Evolutionary conservation across 1,140 invertebrate genomes (phyloP).

Genomic region (Periplaneta americana): DNA sequence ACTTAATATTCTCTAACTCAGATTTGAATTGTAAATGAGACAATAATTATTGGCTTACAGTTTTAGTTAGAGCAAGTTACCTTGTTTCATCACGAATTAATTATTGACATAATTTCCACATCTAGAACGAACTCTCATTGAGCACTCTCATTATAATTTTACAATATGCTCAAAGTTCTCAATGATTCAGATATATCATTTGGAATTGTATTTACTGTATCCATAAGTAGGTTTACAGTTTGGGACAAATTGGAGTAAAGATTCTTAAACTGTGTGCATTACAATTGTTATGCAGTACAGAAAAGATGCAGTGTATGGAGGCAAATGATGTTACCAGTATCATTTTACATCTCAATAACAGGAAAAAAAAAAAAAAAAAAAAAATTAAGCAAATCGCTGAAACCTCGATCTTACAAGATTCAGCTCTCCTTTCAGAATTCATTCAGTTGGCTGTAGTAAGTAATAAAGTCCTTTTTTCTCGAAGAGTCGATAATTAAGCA

Average conservation of each 20-base stretch:
- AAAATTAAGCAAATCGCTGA: too few relatives aligned
- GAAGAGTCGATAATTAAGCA: too few relatives aligned
- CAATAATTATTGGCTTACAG: background rate
- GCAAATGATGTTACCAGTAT: too few relatives aligned
- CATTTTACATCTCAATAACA: too few relatives aligned
- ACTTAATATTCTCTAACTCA: background rate
- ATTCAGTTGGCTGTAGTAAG: too few relatives aligned
- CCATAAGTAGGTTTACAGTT: background rate
- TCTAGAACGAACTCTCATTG: background rate
- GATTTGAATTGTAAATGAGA: background rate
- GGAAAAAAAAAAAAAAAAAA: too few relatives aligned
- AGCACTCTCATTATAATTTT: background rate
- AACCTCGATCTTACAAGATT: too few relatives aligned
- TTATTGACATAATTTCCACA: background rate
- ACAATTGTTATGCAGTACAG: too few relatives aligned
- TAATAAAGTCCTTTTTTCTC: too few relatives aligned
- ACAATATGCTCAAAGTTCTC: background rate
- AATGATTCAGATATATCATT: background rate
- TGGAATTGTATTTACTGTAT: background rate
- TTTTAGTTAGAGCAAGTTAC: too few relatives aligned
- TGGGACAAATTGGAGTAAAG: background rate
- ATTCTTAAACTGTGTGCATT: background rate
- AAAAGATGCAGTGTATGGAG: too few relatives aligned
- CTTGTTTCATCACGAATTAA: background rate
- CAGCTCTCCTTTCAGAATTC: too few relatives aligned